Evolutionary conservation across 2,797 vertebrate genomes (phyloP), one percentile per base, ranked within the genome.

Genomic region (Aphelocoma californica): DNA sequence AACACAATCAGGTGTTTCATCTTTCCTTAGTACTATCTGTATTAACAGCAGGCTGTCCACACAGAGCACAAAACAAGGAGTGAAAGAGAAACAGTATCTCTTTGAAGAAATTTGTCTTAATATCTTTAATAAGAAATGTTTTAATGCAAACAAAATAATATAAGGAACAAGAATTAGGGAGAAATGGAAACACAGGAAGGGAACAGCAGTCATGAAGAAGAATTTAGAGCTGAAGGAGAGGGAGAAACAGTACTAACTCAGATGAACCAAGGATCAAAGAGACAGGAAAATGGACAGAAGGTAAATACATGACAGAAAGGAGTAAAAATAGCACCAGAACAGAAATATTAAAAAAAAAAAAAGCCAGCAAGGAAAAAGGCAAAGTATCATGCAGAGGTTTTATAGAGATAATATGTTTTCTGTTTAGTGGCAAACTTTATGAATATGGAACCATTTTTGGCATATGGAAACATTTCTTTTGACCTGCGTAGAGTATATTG

Each of bases 391-490:
- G 71, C 47, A 88, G 92, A 91, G 81, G 81, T 90, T 88, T 97
- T 96, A 92, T 83, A 88, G 95, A 96, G 94, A 87, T 94, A 97
- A 91, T 97, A 81, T 97, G 95, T 97, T 97, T 98, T 97, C 92
- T 95, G 86, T 97, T 97, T 86, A 93, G 87, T 90, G 78, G 75
- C 86, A 95, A 84, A 91, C 92, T 94, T 88, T 65, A 86, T 94
- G 92, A 96, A 91, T 97, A 92, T 97, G 96, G 97, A 98, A 97
- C 81, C 95, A 92, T 97, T 97, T 97, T 94, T 97, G 93, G 88
- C 97, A 97, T 97, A 92, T 97, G 97, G 97, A 97, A 98, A 90
- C 95, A 81, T 93, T 98, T 97, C 90, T 97, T 97, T 90, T 94
- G 92, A 93, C 96, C 94, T 96, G 62, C 85, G 93, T 97, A 91